These are phyloP conservation scores for Tenthredo livida DNA, from an alignment of 2,888 invertebrate species.

Conservation along the genomic window DNA sequence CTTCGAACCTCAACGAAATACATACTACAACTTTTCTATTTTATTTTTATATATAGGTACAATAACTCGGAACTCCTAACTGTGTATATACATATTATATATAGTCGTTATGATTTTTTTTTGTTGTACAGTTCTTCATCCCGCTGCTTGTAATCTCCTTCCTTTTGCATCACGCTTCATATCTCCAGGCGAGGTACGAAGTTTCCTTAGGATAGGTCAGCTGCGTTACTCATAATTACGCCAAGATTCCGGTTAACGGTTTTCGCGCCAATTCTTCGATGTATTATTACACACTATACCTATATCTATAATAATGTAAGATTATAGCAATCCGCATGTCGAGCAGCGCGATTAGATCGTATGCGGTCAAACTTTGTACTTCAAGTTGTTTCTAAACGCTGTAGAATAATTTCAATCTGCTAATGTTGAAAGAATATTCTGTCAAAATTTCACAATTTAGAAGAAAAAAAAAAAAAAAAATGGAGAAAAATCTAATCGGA, in stretches of 20 bases:
- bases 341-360: not conserved
- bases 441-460: not conserved
- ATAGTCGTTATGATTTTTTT: not conserved
- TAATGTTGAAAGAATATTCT: not conserved
- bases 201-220: conserved; percentile 1
- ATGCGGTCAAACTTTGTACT: not conserved
- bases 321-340: not conserved
- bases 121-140: not conserved
- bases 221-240: not conserved
- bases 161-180: not conserved
- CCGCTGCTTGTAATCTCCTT: not conserved
- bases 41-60: not conserved
- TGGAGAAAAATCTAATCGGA: too few species aligned
- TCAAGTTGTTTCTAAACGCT: not conserved
- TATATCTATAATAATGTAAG: not conserved
- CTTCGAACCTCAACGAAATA: not conserved
- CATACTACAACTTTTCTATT: not conserved
- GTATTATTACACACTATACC: not conserved
- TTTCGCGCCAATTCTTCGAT: not conserved
- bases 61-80: not conserved
- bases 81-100: not conserved
- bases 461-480: not conserved
- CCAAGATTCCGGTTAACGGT: not conserved
- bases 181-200: not conserved
- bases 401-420: not conserved